Evolutionary conservation across 2,888 invertebrate genomes (phyloP), one percentile per base, ranked within the genome.

Genomic region (Thymelicus lineola): DNA sequence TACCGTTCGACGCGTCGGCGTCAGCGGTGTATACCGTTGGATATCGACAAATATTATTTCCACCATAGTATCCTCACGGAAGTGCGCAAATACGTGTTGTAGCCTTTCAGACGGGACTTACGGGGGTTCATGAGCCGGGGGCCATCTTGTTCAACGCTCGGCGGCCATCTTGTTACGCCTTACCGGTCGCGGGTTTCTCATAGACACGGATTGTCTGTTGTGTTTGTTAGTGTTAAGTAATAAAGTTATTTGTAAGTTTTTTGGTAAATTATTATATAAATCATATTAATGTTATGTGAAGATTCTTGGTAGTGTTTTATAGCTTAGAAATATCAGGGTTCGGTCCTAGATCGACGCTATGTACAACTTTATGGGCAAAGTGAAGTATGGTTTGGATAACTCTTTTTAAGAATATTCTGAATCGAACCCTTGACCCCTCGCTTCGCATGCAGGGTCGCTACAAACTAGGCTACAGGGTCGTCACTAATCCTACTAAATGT

Each of bases 71-170:
- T 53, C 53, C 53, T 53, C 53, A 12, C 53, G 53, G 53, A 53
- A 53, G 53, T 53, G 20, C 53, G 53, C 7, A 35, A 46, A 61
- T 42, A 61, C 61, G 61, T 61, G 61, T 46, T 46, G 45, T 35
- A 46, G 61, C 28, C 46, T 61, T 61, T 46, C 61, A 61, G 61
- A 46, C 45, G 61, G 61, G 61, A n/a, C 46, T 61, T 61, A 61
- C 45, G 46, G 61, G 46, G 61, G 46, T 46, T 61, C 46, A 46
- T 61, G 61, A 46, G 28, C 59, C 10, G 38, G 36, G 38, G 36
- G 46, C n/a, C 28, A 28, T 46, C 61, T 46, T 61, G 46, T 46
- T 46, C 20, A n/a, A 28, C 28, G 53, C 10, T 12, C 53, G 1
- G 50, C 3, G 42, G 10, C 42, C 28, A 28, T 28, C 28, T 28